These are phyloP conservation scores for Heliothis subflexa DNA, from an alignment of 1,140 invertebrate species.

Conservation along the genomic window DNA sequence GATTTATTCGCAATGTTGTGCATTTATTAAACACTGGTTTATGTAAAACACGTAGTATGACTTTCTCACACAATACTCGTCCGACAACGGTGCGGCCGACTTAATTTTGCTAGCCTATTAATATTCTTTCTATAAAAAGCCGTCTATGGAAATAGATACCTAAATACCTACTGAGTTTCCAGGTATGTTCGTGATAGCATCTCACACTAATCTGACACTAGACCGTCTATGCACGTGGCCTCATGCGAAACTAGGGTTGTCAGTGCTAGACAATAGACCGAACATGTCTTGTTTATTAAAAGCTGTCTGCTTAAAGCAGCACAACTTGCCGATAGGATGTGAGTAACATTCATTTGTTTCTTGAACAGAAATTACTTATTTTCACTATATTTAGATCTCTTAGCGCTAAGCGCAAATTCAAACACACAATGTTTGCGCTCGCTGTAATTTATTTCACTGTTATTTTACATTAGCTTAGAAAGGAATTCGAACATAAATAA, in stretches of 20 bases:
- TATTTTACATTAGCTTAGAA: slow-evolving; percentile 28
- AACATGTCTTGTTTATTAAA: not conserved
- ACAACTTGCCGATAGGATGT: not conserved
- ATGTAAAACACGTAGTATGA: slow-evolving; percentile 54
- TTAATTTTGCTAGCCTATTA: slow-evolving; percentile 62
- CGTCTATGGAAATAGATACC: slow-evolving; percentile 47
- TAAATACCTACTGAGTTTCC: not conserved
- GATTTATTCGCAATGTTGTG: slow-evolving; percentile 26
- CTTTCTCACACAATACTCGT: slow-evolving; percentile 59
- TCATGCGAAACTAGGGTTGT: not conserved
- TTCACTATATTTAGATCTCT: not conserved
- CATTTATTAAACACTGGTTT: slow-evolving; percentile 29
- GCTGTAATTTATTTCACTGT: slow-evolving; percentile 9
- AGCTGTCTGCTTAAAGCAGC: not conserved
- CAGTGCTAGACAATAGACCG: not conserved
- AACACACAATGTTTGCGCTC: not conserved
- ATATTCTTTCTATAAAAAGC: slow-evolving; percentile 61
- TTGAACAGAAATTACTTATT: too few species aligned
- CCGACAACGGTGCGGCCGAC: slow-evolving; percentile 59
- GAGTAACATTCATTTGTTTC: too few species aligned
- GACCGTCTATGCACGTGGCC: slow-evolving; percentile 4
- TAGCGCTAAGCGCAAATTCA: slow-evolving; percentile 13
- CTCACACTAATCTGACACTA: slow-evolving; percentile 9
- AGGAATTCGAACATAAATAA: slow-evolving; percentile 35
- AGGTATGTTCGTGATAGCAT: slow-evolving; percentile 1